Evolutionary conservation across 2,113 vertebrate species (phyloP).

Genomic region (Phyllopteryx taeniolatus): DNA sequence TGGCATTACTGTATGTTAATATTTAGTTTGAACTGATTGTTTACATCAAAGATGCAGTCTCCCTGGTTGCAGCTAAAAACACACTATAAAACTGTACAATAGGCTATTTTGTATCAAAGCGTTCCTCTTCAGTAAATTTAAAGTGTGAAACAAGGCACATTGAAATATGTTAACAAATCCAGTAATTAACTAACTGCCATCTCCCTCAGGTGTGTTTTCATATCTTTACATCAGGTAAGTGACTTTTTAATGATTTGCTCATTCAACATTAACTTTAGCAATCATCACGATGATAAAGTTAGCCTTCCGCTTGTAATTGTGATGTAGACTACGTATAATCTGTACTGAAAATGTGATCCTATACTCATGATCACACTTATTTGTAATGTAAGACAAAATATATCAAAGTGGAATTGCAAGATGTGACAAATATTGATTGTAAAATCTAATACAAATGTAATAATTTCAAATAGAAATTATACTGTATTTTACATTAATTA

Average conservation of each 20-base stretch:
- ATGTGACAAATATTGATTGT: no score
- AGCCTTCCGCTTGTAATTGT: no score
- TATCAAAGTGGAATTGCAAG: no score
- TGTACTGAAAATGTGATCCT: no score
- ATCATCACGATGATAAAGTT: neutral
- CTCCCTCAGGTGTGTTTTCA: conserved; percentile 61
- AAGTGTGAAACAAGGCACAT: neutral
- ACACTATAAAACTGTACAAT: neutral
- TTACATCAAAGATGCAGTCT: neutral
- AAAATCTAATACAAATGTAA: no score
- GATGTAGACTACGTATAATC: no score
- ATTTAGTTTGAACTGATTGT: neutral
- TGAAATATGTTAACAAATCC: neutral
- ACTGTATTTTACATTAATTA: no score
- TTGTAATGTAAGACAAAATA: neutral
- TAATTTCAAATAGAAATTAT: no score
- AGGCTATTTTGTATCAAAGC: no score
- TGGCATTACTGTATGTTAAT: neutral
- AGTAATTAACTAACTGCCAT: neutral
- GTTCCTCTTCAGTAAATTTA: neutral
- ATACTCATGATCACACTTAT: neutral
- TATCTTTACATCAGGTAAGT: conserved; percentile 55
- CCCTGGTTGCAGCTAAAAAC: neutral
- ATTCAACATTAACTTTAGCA: neutral
- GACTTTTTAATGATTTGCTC: neutral